Evolutionary conservation across 2,797 vertebrate genomes (phyloP).

Genomic region (Scolopax rusticola): DNA sequence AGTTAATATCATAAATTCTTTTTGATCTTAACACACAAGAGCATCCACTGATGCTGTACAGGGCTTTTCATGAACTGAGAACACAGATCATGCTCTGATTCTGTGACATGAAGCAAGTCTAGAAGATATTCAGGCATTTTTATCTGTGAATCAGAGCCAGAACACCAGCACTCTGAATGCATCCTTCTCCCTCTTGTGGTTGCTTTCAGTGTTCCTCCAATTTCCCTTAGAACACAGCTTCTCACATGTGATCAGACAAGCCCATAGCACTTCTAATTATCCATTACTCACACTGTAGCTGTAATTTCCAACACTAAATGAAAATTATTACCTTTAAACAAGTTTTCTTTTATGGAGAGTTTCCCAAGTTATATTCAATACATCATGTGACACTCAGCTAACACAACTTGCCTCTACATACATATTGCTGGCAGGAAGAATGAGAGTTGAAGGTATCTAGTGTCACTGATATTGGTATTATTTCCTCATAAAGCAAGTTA

Average conservation of each 20-base stretch:
- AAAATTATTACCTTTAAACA: neutral
- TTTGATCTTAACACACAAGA: neutral
- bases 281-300: neutral
- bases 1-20: neutral
- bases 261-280: neutral
- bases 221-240: neutral
- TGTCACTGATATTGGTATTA: neutral
- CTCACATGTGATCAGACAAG: neutral
- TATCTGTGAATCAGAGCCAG: neutral
- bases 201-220: neutral
- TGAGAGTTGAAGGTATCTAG: neutral
- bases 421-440: neutral
- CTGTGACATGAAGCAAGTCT: neutral
- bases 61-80: neutral
- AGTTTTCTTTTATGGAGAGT: neutral
- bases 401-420: neutral
- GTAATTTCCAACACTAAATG: neutral
- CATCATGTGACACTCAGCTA: neutral
- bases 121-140: neutral
- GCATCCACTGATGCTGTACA: neutral
- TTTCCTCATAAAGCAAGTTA: neutral
- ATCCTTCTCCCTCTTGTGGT: constrained; percentile 60
- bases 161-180: neutral
- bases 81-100: neutral
- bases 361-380: neutral